Conservation (phyloP, 2,797 vertebrate species). For the Thalassophryne amazonica region DNA sequence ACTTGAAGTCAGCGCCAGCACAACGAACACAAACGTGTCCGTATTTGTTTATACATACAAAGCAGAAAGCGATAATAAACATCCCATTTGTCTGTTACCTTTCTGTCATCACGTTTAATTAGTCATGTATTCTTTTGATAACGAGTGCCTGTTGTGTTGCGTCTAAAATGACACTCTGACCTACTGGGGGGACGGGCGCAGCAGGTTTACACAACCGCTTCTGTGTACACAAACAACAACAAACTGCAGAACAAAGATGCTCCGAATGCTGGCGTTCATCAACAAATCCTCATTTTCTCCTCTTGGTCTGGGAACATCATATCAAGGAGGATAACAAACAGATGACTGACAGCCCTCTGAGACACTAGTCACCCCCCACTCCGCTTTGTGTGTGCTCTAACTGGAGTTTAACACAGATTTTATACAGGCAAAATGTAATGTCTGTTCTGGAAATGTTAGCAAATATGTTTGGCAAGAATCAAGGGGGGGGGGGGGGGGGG, state of each 20-base stretch:
- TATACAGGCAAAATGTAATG: neutral
- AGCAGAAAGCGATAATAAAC: conserved; percentile 40
- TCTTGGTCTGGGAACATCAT: neutral
- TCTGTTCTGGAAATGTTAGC: neutral
- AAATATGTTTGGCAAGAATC: no score
- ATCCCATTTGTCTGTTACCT: conserved; percentile 44
- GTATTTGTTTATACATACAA: no score
- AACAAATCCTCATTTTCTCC: neutral
- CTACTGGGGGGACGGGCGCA: conserved; percentile 29
- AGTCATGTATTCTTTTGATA: conserved; percentile 43
- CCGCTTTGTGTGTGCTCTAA: no score
- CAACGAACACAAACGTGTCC: conserved; percentile 36
- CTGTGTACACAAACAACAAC: conserved; percentile 40
- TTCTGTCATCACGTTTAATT: conserved; percentile 60
- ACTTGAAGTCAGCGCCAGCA: conserved; percentile 28
- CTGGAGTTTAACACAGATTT: conserved; percentile 3
- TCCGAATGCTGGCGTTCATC: neutral
- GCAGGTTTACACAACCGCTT: conserved; percentile 54
- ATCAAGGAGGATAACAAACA: no score
- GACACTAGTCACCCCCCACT: no score
- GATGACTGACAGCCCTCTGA: neutral
- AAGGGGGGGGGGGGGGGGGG: no score
- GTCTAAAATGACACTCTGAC: conserved; percentile 26
- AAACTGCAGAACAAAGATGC: conserved; percentile 28
- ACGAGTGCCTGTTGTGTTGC: conserved; percentile 18